Base-by-base conservation (phyloP, 2,888 invertebrate genomes). In the Gortyna flavago region DNA sequence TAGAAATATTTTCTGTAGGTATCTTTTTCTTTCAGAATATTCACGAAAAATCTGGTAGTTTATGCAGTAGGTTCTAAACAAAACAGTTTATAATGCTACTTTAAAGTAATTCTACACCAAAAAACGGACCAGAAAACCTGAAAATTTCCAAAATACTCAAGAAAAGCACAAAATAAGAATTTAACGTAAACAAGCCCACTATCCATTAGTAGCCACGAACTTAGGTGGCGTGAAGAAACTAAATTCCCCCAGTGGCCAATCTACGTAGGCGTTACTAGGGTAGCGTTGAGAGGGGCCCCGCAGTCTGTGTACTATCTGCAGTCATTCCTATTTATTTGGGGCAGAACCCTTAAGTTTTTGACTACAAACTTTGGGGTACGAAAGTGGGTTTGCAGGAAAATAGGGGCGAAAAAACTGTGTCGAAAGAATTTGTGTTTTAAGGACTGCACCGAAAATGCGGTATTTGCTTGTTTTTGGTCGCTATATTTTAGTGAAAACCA, bases 191-290 rank as follows among this genome's bases (percentile, higher is more conserved):
- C 77, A 77, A 77, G 70, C 73, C 66, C 65, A 67, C 76, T 84
- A 77, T 82, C 88, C 84, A 85, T 88, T 88, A 88, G 75, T 75
- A 82, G 80, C 82, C 82, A 76, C 85, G 78, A 83, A 88, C 82
- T 88, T 86, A 80, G 80, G 35, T 85, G 75, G 82, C 79, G 78
- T 88, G 84, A 88, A 87, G 88, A 81, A 88, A 87, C 84, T 84
- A 84, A 81, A 85, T 87, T 83, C 88, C 88, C 87, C 88, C 70
- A 77, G 88, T 84, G 88, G 85, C 88, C 87, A 87, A 87, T 88
- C 87, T 88, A 75, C 72, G 85, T 81, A 81, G 85, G 80, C 88
- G 72, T 86, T 76, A 73, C 74, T 85, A 68, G 77, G 76, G 69
- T 72, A 66, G 61, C 82, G 72, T 54, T 64, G 72, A 69, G 76